Evolutionary conservation across 2,113 vertebrate genomes (phyloP).

Genomic region (Cynocephalus volans): DNA sequence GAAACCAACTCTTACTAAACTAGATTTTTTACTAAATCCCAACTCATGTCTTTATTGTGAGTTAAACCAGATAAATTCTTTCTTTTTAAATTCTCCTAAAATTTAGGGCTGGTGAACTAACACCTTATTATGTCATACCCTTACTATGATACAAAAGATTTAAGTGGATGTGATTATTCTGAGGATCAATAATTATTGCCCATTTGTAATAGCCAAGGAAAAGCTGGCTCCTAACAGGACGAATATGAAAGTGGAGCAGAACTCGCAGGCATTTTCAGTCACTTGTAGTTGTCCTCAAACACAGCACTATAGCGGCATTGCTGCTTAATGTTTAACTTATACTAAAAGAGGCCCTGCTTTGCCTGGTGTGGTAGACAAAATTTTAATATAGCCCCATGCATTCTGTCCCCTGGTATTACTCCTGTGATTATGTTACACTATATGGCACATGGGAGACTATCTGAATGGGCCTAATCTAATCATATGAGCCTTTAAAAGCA

Average conservation of each 20-base stretch:
- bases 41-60: neutral
- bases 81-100: conserved; percentile 22
- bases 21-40: neutral
- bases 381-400: neutral
- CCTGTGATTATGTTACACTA: neutral
- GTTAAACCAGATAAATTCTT: neutral
- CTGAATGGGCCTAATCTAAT: neutral
- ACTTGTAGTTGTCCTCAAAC: neutral
- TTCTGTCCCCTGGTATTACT: neutral
- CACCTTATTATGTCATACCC: neutral
- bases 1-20: neutral
- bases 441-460: neutral
- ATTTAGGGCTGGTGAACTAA: neutral
- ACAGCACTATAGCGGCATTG: neutral
- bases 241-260: neutral
- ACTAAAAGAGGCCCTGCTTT: neutral
- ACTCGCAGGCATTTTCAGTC: neutral
- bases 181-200: neutral
- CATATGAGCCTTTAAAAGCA: neutral
- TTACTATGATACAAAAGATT: neutral
- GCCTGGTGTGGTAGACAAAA: neutral
- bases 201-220: neutral
- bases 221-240: neutral
- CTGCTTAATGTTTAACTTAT: neutral
- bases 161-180: neutral